Evolutionary conservation across 2,888 invertebrate species (phyloP), one percentile per base, ranked within the genome.

Genomic region (Phyto melanocephala): DNA sequence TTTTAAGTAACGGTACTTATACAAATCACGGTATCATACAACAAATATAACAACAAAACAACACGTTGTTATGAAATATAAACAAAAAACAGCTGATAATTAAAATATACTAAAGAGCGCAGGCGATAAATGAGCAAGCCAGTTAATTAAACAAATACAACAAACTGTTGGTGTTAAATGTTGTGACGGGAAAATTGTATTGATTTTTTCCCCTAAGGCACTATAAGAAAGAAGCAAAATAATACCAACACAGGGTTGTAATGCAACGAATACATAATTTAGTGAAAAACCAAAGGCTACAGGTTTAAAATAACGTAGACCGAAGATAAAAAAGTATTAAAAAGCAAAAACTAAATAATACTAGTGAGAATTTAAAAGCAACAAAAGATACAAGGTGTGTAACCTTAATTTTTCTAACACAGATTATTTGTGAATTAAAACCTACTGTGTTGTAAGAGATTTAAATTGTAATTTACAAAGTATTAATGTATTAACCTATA

Each of bases 251-350:
- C 47, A 70, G 56, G 60, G 70, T 84, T 76, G 84, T 81, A 70
- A 80, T 77, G 22, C 50, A 37, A 52, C 6, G 54, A 74, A 81
- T 82, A 84, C 82, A 84, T 67, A 84, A 52, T 52, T 77, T 13
- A 50, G 47, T 42, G 13, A 4, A 77, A 17, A 17, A 8, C 1
- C 13, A 45, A 17, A 20, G 15, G 8, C 17, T 22, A 24, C 22
- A 45, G 74, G 20, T 37, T 56, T 1, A 45, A 28, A 33, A 35
- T 56, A 42, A 54, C 28, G 50, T 10, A 13, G 35, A n/a, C 54
- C 33, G 15, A 17, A 33, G 15, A 20, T 35, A n/a, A 56, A 33
- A 15, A 20, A 37, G 52, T 40, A 33, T 11, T 42, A 42, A 4
- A 22, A 20, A 35, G 3, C 6, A 17, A 56, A 10, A 17, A 1